These are phyloP conservation scores for Pantelozetes paolii DNA, from an alignment of 2,888 invertebrate species.

Conservation along the genomic window DNA sequence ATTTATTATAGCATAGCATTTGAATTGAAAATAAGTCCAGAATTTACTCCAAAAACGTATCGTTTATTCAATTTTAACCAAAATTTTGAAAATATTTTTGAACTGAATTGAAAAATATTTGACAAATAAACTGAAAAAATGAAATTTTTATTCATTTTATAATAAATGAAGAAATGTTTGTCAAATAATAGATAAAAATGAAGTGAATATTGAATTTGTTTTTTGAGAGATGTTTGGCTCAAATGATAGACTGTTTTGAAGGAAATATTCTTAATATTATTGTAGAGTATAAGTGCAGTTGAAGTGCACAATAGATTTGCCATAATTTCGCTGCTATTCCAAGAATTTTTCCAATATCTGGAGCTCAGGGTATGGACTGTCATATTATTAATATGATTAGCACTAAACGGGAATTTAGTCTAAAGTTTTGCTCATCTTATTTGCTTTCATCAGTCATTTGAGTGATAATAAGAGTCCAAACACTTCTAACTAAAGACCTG, in stretches of 20 bases:
- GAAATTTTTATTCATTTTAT: no score
- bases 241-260: constrained; percentile 20
- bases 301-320: constrained; percentile 16
- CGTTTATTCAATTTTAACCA: no score
- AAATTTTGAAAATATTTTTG: no score
- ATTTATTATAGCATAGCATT: no score
- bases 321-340: neutral
- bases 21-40: no score
- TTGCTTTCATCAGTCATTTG: constrained; percentile 25
- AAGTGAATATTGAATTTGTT: no score
- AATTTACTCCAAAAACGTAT: no score
- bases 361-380: neutral
- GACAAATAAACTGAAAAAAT: no score
- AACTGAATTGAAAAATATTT: no score
- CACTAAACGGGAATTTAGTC: neutral
- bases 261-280: constrained; percentile 25
- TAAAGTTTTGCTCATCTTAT: neutral
- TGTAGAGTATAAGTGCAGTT: neutral
- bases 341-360: constrained; percentile 31
- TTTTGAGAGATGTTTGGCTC: neutral
- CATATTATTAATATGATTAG: constrained; percentile 35
- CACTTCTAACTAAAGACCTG: neutral
- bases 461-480: constrained; percentile 10
- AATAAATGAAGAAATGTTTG: no score
- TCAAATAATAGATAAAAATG: no score